Conservation (phyloP, 2,888 invertebrate genomes). For the Carcina quercana region DNA sequence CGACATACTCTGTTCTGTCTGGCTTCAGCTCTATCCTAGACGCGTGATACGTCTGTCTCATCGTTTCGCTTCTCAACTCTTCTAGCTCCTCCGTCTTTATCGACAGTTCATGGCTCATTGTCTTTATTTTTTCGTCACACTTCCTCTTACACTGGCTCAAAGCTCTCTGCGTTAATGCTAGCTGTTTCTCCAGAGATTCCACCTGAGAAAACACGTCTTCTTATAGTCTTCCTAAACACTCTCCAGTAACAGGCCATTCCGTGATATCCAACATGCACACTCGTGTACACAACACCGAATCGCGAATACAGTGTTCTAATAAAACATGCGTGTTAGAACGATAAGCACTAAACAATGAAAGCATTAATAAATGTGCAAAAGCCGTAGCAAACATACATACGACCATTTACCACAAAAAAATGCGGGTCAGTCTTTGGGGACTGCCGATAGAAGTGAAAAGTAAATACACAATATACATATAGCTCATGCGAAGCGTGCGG, state of each 20-base stretch:
- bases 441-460: too few species aligned
- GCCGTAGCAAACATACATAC: too few species aligned
- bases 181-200: constrained; percentile 74
- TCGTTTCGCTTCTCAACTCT: constrained; percentile 58
- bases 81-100: constrained; percentile 70
- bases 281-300: constrained; percentile 28
- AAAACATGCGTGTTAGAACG: constrained; percentile 24
- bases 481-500: too few species aligned
- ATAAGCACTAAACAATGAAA: constrained; percentile 32
- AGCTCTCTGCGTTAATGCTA: constrained; percentile 69
- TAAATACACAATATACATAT: too few species aligned
- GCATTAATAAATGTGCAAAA: constrained; percentile 5
- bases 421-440: too few species aligned
- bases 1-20: constrained; percentile 61
- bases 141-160: constrained; percentile 70
- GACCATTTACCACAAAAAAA: too few species aligned
- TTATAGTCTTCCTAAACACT: constrained; percentile 38
- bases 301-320: constrained; percentile 25
- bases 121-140: constrained; percentile 72
- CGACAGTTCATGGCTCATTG: constrained; percentile 74
- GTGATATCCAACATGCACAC: constrained; percentile 42
- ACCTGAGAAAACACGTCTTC: constrained; percentile 70
- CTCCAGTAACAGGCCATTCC: constrained; percentile 48
- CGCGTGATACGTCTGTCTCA: constrained; percentile 58
- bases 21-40: constrained; percentile 61